Evolutionary conservation across 2,797 vertebrate genomes (phyloP).

Genomic region (Platalea minor): DNA sequence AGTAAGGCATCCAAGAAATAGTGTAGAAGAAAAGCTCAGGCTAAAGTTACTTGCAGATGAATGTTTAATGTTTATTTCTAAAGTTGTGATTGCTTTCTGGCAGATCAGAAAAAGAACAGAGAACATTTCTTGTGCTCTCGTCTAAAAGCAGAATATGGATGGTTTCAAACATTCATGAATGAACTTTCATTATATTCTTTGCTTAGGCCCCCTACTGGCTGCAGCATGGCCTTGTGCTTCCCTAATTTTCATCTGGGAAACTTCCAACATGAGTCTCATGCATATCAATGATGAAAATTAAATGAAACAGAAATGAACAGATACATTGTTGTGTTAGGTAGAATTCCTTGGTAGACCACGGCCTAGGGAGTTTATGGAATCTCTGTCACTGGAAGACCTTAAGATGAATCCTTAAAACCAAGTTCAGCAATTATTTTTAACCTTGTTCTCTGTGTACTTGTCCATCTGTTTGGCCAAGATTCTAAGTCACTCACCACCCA

Average conservation of each 20-base stretch:
- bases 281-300: background rate
- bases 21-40: background rate
- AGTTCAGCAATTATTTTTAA: background rate
- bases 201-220: background rate
- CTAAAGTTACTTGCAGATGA: background rate
- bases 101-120: background rate
- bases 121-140: background rate
- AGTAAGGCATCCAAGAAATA: background rate
- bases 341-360: background rate
- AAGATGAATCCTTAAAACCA: background rate
- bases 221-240: background rate
- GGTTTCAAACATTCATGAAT: background rate
- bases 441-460: background rate
- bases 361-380: background rate
- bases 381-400: background rate
- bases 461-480: background rate
- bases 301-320: background rate
- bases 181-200: background rate
- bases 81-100: background rate
- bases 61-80: background rate
- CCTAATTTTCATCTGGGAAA: background rate
- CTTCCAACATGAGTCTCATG: background rate
- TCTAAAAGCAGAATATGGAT: background rate
- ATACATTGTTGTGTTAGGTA: background rate
- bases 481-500: background rate